Evolutionary conservation across 2,888 invertebrate species (phyloP), one percentile per base, ranked within the genome.

Genomic region (Dendrolimus pini): DNA sequence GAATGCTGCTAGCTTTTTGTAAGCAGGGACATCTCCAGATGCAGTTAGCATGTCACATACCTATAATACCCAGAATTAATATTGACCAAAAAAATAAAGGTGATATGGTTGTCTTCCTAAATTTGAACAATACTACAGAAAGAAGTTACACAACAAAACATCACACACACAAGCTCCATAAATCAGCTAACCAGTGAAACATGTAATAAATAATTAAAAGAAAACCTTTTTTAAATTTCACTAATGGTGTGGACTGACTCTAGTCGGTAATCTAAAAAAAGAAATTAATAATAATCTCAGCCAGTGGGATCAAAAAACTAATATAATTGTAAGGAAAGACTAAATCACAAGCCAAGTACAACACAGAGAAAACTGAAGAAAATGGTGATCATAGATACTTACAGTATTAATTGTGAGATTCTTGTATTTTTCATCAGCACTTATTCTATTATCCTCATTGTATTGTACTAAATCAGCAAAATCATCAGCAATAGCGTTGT

Each of bases 401-500:
- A 94, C 92, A 14, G 93, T 93, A 75, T 96, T 95, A 41, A 98
- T 96, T 2, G 97, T 97, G 9, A 97, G 89, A 64, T 94, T 95
- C 13, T 92, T 92, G 42, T 91, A 92, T 58, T 85, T 85, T 0
- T 89, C 70, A 76, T 92, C 85, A 68, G 92, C 91, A 75, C 94
- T 91, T 9, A 93, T 93, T 41, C 97, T 92, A 79, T 98, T 98
- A 75, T 98, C 98, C 76, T 96, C 96, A 79, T 98, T 98, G 80
- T 98, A 98, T 74, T 99, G 98, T 0, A 98, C 98, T 53, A 98
- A 93, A 53, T 94, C 97, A 56, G 97, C 98, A 82, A 98, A 96
- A 82, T 96, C 95, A 54, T 94, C 93, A 0, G 97, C 96, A 54
- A 98, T 82, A n/a, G 93, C 93, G 75, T 94, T 95, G 78, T 94